Evolutionary conservation across 2,113 vertebrate genomes (phyloP).

Genomic region (Apistogramma diplotaenia): DNA sequence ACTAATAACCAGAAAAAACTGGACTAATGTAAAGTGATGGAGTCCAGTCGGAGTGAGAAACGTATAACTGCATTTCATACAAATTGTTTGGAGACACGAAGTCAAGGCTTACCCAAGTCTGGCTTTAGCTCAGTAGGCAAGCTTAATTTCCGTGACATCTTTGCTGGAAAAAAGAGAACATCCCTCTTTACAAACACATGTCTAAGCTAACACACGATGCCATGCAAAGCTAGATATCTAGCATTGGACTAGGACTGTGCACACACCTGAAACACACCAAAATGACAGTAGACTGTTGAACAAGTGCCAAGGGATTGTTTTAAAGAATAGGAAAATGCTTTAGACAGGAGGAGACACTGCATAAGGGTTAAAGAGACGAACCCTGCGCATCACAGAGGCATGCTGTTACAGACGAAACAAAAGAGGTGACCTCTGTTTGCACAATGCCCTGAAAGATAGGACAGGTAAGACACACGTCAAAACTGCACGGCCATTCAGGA

Average conservation of each 20-base stretch:
- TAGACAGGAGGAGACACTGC: conserved; percentile 41
- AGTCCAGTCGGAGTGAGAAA: conserved; percentile 56
- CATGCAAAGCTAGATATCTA: conserved; percentile 75
- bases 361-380: conserved; percentile 46
- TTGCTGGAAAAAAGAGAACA: conserved; percentile 98
- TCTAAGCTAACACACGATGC: conserved; percentile 72
- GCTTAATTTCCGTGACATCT: conserved; percentile 99
- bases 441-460: conserved; percentile 62
- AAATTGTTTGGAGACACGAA: conserved; percentile 72
- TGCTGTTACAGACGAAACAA: conserved; percentile 71
- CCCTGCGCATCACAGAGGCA: conserved; percentile 58
- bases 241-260: conserved; percentile 47
- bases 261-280: conserved; percentile 37
- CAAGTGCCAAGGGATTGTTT: conserved; percentile 12
- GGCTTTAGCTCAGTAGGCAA: conserved; percentile 99
- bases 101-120: conserved; percentile 97
- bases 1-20: conserved; percentile 54
- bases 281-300: conserved; percentile 27
- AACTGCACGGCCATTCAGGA: conserved; percentile 57
- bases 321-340: conserved; percentile 35
- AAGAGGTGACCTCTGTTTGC: conserved; percentile 41
- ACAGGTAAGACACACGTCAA: conserved; percentile 38
- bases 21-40: conserved; percentile 57
- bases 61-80: conserved; percentile 54
- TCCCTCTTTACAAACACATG: conserved; percentile 86